Evolutionary conservation across 37 sponge, comb jelly and placozoan genomes (phyloP).

Genomic region (Geodia barretti): DNA sequence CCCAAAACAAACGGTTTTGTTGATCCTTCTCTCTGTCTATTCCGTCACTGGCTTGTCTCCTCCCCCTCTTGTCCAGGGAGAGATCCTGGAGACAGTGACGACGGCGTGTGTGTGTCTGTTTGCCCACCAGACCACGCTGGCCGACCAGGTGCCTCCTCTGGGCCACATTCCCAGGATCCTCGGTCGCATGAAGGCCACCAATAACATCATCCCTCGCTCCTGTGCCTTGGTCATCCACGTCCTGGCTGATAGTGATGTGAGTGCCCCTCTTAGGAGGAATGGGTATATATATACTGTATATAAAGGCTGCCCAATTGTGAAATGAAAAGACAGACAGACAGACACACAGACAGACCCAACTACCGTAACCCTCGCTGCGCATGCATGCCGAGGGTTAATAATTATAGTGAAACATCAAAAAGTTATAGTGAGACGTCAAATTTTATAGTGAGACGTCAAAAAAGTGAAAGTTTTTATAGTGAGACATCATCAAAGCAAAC

Average conservation of each 20-base stretch:
- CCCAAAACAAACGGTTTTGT: too few relatives aligned
- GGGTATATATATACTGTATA: background rate
- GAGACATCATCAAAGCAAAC: too few relatives aligned
- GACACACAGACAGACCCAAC: too few relatives aligned
- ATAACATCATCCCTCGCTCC: constrained; percentile 83
- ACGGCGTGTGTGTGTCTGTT: constrained; percentile 88
- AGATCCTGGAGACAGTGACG: constrained; percentile 92
- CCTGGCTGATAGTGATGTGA: constrained; percentile 80
- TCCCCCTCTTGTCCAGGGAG: constrained; percentile 58
- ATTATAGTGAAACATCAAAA: too few relatives aligned
- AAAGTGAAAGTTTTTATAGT: too few relatives aligned
- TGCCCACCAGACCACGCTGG: constrained; percentile 83
- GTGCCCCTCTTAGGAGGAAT: background rate
- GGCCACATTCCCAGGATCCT: constrained; percentile 96
- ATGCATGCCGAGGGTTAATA: too few relatives aligned
- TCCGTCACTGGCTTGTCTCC: background rate
- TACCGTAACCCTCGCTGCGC: too few relatives aligned
- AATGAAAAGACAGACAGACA: too few relatives aligned
- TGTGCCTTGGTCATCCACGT: constrained; percentile 80
- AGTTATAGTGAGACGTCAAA: too few relatives aligned
- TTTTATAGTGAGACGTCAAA: too few relatives aligned
- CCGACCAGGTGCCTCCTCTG: constrained; percentile 96
- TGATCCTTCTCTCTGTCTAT: background rate
- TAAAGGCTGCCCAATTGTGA: too few relatives aligned
- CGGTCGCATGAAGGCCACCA: constrained; percentile 80